Evolutionary conservation across 35 echinoderm and acorn worm genomes (phyloP), one percentile per base, ranked within the genome.

Genomic region (Chiridota heheva): DNA sequence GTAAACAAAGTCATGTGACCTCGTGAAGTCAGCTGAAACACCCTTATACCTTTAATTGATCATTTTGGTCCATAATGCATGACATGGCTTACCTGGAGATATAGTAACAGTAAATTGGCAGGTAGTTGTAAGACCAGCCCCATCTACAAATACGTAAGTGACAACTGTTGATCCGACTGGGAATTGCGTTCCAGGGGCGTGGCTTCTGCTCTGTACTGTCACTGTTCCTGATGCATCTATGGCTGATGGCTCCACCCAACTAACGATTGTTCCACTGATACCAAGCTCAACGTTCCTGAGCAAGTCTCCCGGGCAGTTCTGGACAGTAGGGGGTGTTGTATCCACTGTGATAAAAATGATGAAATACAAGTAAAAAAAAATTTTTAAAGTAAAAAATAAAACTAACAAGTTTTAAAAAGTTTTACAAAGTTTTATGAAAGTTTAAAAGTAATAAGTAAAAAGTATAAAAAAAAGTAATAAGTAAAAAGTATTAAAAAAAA

Each of bases 341-440:
- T 90, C 87, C 32, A 48, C 87, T 90, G 81, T 42, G 45, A 70
- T 22, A n/a, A n/a, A n/a, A n/a, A n/a, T n/a, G n/a, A n/a, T n/a
- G n/a, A n/a, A n/a, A n/a, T n/a, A n/a, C n/a, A n/a, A n/a, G n/a
- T n/a, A n/a, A n/a, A n/a, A n/a, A n/a, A n/a, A n/a, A n/a, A n/a
- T n/a, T n/a, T n/a, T n/a, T n/a, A n/a, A n/a, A n/a, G n/a, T n/a
- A n/a, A n/a, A n/a, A n/a, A n/a, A n/a, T n/a, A n/a, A n/a, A n/a
- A n/a, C n/a, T n/a, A n/a, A n/a, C n/a, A n/a, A n/a, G n/a, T n/a
- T n/a, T n/a, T n/a, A n/a, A n/a, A n/a, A n/a, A n/a, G n/a, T n/a
- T n/a, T n/a, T n/a, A n/a, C n/a, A n/a, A n/a, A n/a, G n/a, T n/a
- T n/a, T n/a, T n/a, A n/a, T n/a, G n/a, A n/a, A n/a, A n/a, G n/a